Percentiles rank a stretch among this genome's conserved stretches.
Conservation (phyloP, 1,140 invertebrate species). For the Drosophila bipectinata region DNA sequence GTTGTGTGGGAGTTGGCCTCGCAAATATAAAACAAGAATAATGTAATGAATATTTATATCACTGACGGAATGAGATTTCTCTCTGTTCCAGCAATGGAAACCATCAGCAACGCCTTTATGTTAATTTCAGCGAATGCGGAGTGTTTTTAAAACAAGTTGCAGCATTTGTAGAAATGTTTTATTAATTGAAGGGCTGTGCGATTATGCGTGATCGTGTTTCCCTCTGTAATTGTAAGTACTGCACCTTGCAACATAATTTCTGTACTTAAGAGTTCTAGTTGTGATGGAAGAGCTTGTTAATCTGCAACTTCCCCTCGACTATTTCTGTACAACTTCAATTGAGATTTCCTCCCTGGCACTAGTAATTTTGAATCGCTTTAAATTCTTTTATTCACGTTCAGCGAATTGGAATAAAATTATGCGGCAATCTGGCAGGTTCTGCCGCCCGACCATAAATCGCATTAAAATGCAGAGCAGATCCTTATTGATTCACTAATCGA, state of each 20-base stretch:
- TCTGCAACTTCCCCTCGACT: neutral
- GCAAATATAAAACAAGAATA: slow-evolving; percentile 16
- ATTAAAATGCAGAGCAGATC: slow-evolving; percentile 78
- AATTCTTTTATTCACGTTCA: slow-evolving; percentile 53
- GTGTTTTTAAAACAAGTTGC: neutral
- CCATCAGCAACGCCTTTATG: slow-evolving; percentile 7
- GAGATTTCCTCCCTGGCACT: neutral
- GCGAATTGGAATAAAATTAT: slow-evolving; percentile 60
- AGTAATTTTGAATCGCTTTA: slow-evolving; percentile 1
- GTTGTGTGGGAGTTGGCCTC: slow-evolving; percentile 41
- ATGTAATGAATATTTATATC: slow-evolving; percentile 55
- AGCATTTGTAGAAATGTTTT: neutral
- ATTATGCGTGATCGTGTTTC: neutral
- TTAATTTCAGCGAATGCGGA: neutral
- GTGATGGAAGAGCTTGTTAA: neutral
- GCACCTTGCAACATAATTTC: neutral
- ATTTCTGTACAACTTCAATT: neutral
- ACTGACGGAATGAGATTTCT: slow-evolving; percentile 8
- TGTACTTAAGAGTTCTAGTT: neutral
- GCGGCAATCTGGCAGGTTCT: slow-evolving; percentile 28
- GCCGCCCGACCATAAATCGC: slow-evolving; percentile 49
- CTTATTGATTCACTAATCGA: slow-evolving; percentile 82
- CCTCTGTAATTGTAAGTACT: neutral
- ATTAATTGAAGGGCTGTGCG: too few relatives aligned
- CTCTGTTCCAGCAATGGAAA: slow-evolving; percentile 5